A percentile compares a stretch with the other conserved stretches of the same genome.
Evolutionary conservation across 2,113 vertebrate genomes (phyloP).

Genomic region (Entelurus aequoreus): DNA sequence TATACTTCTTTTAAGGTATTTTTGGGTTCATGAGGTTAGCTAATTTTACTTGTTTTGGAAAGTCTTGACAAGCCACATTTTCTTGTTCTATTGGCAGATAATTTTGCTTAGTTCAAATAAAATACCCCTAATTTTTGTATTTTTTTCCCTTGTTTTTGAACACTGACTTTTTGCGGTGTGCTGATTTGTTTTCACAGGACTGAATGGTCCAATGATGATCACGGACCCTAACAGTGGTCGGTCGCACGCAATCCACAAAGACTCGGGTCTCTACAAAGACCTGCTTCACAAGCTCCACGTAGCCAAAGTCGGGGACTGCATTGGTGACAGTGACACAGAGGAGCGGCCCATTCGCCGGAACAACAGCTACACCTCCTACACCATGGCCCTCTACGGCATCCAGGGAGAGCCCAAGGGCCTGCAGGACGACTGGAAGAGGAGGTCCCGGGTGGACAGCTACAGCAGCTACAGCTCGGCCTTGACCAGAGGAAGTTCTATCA

Average conservation of each 20-base stretch:
- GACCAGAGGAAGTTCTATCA: conserved; percentile 58
- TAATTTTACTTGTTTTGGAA: no score
- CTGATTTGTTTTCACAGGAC: conserved; percentile 27
- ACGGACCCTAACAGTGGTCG: conserved; percentile 79
- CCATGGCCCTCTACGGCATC: conserved; percentile 95
- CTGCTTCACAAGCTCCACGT: conserved; percentile 90
- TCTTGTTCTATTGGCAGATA: no score
- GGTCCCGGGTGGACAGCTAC: conserved; percentile 86
- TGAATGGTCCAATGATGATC: conserved; percentile 80
- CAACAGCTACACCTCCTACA: conserved; percentile 97
- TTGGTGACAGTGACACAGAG: conserved; percentile 82
- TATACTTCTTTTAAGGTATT: no score
- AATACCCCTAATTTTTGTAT: no score
- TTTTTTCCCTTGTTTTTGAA: no score
- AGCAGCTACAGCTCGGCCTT: conserved; percentile 88
- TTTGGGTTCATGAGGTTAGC: no score
- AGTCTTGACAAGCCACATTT: no score
- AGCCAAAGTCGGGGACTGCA: conserved; percentile 92
- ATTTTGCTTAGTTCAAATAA: no score
- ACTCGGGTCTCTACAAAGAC: conserved; percentile 93
- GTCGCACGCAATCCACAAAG: conserved; percentile 91
- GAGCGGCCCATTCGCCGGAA: conserved; percentile 88
- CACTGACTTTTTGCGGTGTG: no score
- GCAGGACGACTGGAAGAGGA: conserved; percentile 70
- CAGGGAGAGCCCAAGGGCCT: conserved; percentile 71